Evolutionary conservation across 1,140 invertebrate genomes (phyloP).

Genomic region (Drosophila saltans): DNA sequence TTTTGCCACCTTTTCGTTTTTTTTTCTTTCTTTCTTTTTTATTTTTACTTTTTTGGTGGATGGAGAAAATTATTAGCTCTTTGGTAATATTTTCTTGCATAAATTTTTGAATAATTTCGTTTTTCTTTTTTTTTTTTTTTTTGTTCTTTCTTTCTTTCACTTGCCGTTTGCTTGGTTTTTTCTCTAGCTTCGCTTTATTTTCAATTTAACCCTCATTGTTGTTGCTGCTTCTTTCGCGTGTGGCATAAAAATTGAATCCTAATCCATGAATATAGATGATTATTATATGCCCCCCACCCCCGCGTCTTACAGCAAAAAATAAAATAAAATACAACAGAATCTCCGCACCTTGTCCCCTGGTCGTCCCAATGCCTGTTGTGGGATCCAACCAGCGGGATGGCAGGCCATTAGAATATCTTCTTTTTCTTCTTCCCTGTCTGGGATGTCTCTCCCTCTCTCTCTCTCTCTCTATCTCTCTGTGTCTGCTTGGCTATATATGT

Average conservation of each 20-base stretch:
- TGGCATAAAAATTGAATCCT: slow-evolving; percentile 83
- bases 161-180: neutral
- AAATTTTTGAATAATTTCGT: slow-evolving; percentile 79
- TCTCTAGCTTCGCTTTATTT: slow-evolving; percentile 69
- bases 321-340: neutral
- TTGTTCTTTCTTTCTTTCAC: neutral
- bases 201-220: slow-evolving; percentile 80
- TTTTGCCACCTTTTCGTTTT: slow-evolving; percentile 67
- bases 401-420: slow-evolving; percentile 69
- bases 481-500: neutral
- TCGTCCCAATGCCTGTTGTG: slow-evolving; percentile 5
- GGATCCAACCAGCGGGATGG: slow-evolving; percentile 61
- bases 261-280: slow-evolving; percentile 83
- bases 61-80: slow-evolving; percentile 82
- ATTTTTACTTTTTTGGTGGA: slow-evolving; percentile 19
- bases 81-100: slow-evolving; percentile 83
- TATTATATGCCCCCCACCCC: slow-evolving; percentile 70
- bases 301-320: neutral
- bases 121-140: slow-evolving; percentile 27
- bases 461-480: slow-evolving; percentile 15
- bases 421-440: slow-evolving; percentile 22
- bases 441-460: neutral
- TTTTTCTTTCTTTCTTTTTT: no score
- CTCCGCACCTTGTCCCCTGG: neutral
- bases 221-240: slow-evolving; percentile 54